Evolutionary conservation across 2,113 vertebrate species (phyloP), one percentile per base, ranked within the genome.

Genomic region (Eretmodus cyanostictus): DNA sequence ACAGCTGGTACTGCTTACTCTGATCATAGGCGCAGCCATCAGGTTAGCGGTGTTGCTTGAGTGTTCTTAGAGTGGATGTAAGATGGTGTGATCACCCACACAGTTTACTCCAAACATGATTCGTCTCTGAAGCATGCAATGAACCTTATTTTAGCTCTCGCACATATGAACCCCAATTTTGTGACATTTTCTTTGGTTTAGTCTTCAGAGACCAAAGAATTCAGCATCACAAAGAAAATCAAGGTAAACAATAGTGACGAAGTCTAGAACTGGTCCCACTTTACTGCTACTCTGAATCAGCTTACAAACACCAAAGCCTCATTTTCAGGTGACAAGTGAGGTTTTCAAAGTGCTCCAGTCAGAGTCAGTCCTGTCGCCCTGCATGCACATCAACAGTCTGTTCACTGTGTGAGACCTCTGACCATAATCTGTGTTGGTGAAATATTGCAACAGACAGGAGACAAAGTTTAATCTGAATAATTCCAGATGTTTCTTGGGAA

Each of bases 331-430:
- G 13, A 17, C 9, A 24, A 49, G 71, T 11, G 8, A 73, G 13
- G 34, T 68, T 8, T 66, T 24, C n/a, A 71, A 42, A 68, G 66
- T 6, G 24, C 24, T 76, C 3, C 40, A 76, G 40, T 19, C 38
- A 13, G 31, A 24, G 24, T 27, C 24, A 49, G 42, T 24, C 13
- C 40, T 14, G 40, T 45, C 22, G 2, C 14, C 68, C 38, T 73
- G 68, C 34, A 9, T 0, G 16, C 16, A 51, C 10, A 2, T 1
- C 45, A 31, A 1, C 45, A 49, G 45, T 6, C 16, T 78, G 24
- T 3, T 49, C 17, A 78, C 16, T 49, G 27, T 34, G 45, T 78
- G 16, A 49, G 1, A 19, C 27, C 71, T 76, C 6, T 78, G 73
- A 31, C 45, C 45, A 51, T 9, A 51, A 78, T 11, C 45, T 51